These are phyloP conservation scores for Jordanella pulchra DNA, from an alignment of 2,797 vertebrate genomes.

Conservation along the genomic window DNA sequence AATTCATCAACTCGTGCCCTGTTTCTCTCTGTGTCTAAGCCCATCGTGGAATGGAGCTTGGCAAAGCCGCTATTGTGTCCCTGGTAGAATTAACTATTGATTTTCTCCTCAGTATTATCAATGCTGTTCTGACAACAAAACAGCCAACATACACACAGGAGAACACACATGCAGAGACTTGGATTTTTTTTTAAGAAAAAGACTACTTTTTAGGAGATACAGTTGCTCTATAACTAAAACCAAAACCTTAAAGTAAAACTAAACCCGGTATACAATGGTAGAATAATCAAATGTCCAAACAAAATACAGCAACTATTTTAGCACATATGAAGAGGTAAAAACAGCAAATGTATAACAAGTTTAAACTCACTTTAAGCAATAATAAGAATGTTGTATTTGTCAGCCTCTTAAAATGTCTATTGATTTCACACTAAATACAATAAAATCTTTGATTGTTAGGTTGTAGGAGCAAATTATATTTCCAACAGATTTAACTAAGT, in stretches of 20 bases:
- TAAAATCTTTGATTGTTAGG: neutral
- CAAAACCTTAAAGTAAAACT: slow-evolving; percentile 50
- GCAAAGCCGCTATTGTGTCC: slow-evolving; percentile 73
- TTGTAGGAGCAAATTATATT: neutral
- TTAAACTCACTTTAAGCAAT: neutral
- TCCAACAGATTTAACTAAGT: neutral
- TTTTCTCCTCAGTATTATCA: slow-evolving; percentile 78
- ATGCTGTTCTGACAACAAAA: slow-evolving; percentile 73
- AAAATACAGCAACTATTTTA: slow-evolving; percentile 30
- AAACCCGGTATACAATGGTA: slow-evolving; percentile 40
- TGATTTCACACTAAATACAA: neutral
- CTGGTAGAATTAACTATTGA: slow-evolving; percentile 81
- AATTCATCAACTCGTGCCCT: slow-evolving; percentile 72
- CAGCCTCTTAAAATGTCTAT: neutral
- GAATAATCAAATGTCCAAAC: slow-evolving; percentile 31
- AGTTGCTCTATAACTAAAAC: slow-evolving; percentile 24
- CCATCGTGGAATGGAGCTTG: slow-evolving; percentile 55
- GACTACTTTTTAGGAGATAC: slow-evolving; percentile 40
- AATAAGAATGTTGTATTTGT: neutral
- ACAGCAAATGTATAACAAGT: neutral
- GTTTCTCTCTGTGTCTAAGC: slow-evolving; percentile 61
- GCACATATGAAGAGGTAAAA: neutral
- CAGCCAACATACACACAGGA: slow-evolving; percentile 42
- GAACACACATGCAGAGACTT: slow-evolving; percentile 34
- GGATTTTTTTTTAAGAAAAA: slow-evolving; percentile 30